Conservation (phyloP, 2,888 invertebrate species). For the Smittia sp. region DNA sequence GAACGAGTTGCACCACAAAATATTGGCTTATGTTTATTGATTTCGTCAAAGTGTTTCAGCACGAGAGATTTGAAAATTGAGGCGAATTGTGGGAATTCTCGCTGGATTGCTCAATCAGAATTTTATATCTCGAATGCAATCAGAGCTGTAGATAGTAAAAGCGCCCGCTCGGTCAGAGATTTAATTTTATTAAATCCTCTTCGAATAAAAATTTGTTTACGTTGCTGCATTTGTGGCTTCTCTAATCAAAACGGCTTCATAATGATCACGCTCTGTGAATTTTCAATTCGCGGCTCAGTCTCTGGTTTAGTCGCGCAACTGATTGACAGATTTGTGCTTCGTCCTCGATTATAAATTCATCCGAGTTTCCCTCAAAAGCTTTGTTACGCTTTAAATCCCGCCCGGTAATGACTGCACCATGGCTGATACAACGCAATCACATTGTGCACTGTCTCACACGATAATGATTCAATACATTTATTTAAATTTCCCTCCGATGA, state of each 20-base stretch:
- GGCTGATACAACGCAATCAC: too few relatives aligned
- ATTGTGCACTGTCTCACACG: too few relatives aligned
- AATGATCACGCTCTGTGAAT: neutral
- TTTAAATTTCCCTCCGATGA: neutral
- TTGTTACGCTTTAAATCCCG: too few relatives aligned
- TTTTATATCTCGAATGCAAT: slow-evolving; percentile 6
- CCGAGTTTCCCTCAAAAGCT: too few relatives aligned
- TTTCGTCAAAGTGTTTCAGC: neutral
- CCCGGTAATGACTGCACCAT: too few relatives aligned
- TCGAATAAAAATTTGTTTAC: neutral
- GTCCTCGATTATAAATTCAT: too few relatives aligned
- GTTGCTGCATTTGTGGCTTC: neutral
- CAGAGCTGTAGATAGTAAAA: neutral
- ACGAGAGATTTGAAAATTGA: neutral
- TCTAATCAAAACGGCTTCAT: slow-evolving; percentile 3
- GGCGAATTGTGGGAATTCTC: neutral
- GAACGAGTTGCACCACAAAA: neutral
- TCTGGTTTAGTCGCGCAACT: neutral
- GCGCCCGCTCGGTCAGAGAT: neutral
- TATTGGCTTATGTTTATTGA: slow-evolving; percentile 18
- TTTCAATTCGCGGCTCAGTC: neutral
- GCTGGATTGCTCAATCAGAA: neutral
- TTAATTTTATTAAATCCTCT: neutral
- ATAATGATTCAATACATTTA: neutral
- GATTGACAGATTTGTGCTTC: neutral